Evolutionary conservation across 2,113 vertebrate species (phyloP).

Genomic region (Anolis sagrei): DNA sequence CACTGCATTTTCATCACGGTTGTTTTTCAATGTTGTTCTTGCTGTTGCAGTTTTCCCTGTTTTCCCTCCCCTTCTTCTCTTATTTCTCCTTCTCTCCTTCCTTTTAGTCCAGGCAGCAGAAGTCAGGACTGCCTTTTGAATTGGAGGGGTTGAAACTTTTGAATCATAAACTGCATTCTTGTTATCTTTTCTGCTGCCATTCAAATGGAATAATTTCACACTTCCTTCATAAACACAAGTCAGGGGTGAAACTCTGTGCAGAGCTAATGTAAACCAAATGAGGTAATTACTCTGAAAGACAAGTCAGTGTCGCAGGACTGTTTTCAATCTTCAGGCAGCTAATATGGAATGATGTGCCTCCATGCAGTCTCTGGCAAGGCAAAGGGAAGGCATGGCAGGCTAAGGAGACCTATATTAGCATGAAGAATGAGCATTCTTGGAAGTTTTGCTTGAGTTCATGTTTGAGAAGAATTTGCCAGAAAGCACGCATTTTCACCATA

Average conservation of each 20-base stretch:
- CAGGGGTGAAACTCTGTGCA: background rate
- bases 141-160: constrained; percentile 24
- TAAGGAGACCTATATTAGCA: too few species aligned
- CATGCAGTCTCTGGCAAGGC: too few species aligned
- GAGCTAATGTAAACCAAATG: constrained; percentile 39
- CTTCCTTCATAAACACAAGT: constrained; percentile 14
- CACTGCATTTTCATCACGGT: constrained; percentile 49
- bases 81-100: too few species aligned
- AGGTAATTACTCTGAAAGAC: constrained; percentile 39
- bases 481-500: too few species aligned
- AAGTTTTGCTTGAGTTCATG: too few species aligned
- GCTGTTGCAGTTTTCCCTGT: too few species aligned
- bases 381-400: too few species aligned
- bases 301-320: constrained; percentile 1
- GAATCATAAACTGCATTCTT: background rate
- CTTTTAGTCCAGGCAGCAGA: too few species aligned
- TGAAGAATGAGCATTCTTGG: too few species aligned
- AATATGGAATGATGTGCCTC: background rate
- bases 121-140: constrained; percentile 18
- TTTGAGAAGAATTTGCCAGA: too few species aligned
- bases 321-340: constrained; percentile 19
- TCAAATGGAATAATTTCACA: constrained; percentile 43
- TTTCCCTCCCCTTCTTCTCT: too few species aligned
- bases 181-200: background rate
- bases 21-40: constrained; percentile 23